phyloP scores from a whole-genome alignment of 2,888 invertebrate genomes.

The Gymnoscelis rufifasciata region DNA sequence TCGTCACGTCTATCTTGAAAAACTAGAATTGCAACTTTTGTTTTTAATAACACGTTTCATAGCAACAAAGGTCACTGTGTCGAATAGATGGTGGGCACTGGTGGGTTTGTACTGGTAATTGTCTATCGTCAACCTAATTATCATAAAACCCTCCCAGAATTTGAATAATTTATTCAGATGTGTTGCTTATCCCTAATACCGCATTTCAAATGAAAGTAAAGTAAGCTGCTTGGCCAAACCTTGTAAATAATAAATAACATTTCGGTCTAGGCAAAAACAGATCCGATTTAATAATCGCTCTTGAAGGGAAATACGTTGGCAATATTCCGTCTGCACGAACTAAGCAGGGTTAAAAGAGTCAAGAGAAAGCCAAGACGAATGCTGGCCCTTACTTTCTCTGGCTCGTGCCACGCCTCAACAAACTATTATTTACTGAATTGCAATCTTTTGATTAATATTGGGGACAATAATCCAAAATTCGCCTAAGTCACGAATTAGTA shows the following conservation, averaged over 20 bases:
- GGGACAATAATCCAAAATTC: too few species aligned
- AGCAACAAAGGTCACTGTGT: conserved; percentile 42
- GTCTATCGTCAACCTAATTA: not conserved
- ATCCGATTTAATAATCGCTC: conserved; percentile 15
- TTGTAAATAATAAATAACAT: conserved; percentile 4
- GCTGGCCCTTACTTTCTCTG: conserved; percentile 69
- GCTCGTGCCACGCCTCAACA: conserved; percentile 39
- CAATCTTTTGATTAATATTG: conserved; percentile 3
- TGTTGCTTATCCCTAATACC: not conserved
- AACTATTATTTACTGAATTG: conserved; percentile 14
- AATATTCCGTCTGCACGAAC: conserved; percentile 27
- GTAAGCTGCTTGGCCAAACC: not conserved
- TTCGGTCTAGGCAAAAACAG: conserved; percentile 13
- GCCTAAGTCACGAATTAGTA: not conserved
- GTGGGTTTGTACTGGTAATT: not conserved
- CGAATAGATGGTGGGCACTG: conserved; percentile 18
- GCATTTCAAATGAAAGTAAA: not conserved
- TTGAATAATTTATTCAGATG: not conserved
- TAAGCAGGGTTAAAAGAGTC: conserved; percentile 49
- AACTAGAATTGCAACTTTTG: conserved; percentile 72
- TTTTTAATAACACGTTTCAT: conserved; percentile 54
- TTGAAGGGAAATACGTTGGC: conserved; percentile 21
- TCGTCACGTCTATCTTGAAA: conserved; percentile 61
- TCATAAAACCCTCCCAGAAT: not conserved
- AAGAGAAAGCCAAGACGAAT: conserved; percentile 55